These are phyloP conservation scores for Empidonax alnorum DNA, from an alignment of 2,113 vertebrate genomes.

Conservation along the genomic window DNA sequence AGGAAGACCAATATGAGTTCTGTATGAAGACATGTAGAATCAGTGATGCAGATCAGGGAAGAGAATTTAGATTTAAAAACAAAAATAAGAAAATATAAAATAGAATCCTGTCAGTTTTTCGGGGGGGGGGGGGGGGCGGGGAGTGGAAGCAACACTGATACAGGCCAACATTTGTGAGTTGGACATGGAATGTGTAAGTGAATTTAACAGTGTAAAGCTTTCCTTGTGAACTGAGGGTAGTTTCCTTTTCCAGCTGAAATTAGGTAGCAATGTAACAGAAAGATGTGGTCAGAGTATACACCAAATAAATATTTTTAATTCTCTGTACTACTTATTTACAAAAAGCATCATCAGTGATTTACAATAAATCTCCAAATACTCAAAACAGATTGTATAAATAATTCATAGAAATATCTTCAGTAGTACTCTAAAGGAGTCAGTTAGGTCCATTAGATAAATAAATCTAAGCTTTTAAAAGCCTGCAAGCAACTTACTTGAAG, in stretches of 20 bases:
- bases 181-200: neutral
- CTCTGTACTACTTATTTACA: neutral
- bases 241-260: conserved; percentile 11
- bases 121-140: no score
- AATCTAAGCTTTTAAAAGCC: neutral
- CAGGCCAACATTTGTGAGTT: neutral
- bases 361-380: neutral
- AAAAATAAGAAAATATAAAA: neutral
- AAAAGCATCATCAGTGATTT: neutral
- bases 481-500: neutral
- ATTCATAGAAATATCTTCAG: conserved; percentile 28
- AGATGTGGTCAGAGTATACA: neutral
- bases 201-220: neutral
- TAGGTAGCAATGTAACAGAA: neutral
- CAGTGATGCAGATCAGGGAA: neutral
- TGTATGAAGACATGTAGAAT: neutral
- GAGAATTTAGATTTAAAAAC: neutral
- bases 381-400: conserved; percentile 20
- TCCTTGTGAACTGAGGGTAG: neutral
- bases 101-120: neutral
- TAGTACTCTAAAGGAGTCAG: neutral
- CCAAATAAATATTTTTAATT: conserved; percentile 7
- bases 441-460: neutral
- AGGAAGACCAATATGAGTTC: neutral
- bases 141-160: neutral